Base-by-base conservation (phyloP, 35 echinoderm and acorn worm genomes). In the Apostichopus californicus region DNA sequence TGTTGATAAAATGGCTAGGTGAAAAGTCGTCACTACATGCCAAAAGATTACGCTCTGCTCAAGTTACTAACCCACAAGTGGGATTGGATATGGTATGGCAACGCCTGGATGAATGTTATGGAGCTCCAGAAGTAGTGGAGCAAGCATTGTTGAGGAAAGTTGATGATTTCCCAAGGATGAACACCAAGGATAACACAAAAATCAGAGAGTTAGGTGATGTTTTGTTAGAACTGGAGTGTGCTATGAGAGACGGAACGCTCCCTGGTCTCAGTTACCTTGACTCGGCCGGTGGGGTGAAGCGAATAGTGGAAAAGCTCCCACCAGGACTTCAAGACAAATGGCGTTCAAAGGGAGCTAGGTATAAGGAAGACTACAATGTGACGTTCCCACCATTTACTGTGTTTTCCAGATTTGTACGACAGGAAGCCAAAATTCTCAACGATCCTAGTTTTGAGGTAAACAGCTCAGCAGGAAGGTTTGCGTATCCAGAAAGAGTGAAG, bases 251-350 rank as follows among this genome's bases (percentile, higher is more conserved):
- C 25, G 93, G 78, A 52, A 26, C 46, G n/a, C 59, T 94, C 17
- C 92, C 72, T 3, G 93, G 93, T 18, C 77, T 94, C 24, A 20
- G 4, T 6, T 93, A 88, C 71, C 56, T 93, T 54, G 92, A 93
- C 85, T 89, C 92, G 1, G 46, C 92, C 5, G n/a, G 77, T 77
- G 92, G 92, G 9, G 55, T 93, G 73, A 93, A 79, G 17, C 60
- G 8, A 2, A 86, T 94, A 10, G 93, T 91, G 1, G 52, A 94
- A 59, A 94, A 94, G 21, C 89, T 94, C 25, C 94, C 94, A 21
- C 72, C 87, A 6, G 60, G 59, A 75, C 73, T 95, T 6, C 94
- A 95, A 70, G 94, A 95, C 22, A 95, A 86, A 22, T 95, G 89
- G 90, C 23, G 78, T 12, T 20, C 82, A 25, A 92, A 57, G 22